These are phyloP conservation scores for Xiphophorus couchianus DNA, from an alignment of 2,113 vertebrate genomes.

Conservation along the genomic window DNA sequence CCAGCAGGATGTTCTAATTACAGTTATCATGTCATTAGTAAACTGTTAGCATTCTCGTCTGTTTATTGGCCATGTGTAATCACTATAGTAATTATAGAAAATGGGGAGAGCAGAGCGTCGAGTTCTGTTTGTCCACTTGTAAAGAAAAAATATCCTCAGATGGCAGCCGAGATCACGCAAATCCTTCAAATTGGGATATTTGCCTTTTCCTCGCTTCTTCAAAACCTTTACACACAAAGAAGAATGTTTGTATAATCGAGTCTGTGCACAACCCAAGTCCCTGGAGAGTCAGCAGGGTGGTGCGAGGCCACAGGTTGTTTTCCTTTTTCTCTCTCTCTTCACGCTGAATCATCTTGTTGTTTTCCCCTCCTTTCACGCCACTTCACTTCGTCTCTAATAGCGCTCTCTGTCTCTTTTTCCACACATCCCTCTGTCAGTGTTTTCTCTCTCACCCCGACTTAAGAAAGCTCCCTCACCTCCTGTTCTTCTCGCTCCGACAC, in stretches of 20 bases:
- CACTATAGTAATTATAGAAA: slow-evolving; percentile 63
- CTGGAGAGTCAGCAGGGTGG: slow-evolving; percentile 42
- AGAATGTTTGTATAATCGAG: slow-evolving; percentile 7
- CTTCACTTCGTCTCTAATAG: slow-evolving; percentile 61
- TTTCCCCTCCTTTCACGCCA: slow-evolving; percentile 54
- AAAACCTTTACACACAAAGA: slow-evolving; percentile 2
- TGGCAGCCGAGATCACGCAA: slow-evolving; percentile 41
- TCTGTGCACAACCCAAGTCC: slow-evolving; percentile 29
- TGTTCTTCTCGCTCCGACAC: slow-evolving; percentile 43
- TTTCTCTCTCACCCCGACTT: slow-evolving; percentile 55
- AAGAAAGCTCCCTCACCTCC: slow-evolving; percentile 55
- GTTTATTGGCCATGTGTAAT: slow-evolving; percentile 67
- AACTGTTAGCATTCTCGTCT: slow-evolving; percentile 66
- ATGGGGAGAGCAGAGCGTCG: slow-evolving; percentile 16
- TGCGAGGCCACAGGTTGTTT: slow-evolving; percentile 70
- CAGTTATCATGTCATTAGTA: slow-evolving; percentile 78
- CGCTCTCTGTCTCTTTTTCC: slow-evolving; percentile 62
- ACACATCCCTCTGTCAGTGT: slow-evolving; percentile 51
- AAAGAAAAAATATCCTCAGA: slow-evolving; percentile 31
- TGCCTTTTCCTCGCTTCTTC: slow-evolving; percentile 22
- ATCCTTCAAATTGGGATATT: slow-evolving; percentile 45
- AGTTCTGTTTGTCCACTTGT: slow-evolving; percentile 13
- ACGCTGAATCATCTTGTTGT: slow-evolving; percentile 70
- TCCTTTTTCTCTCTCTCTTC: slow-evolving; percentile 57
- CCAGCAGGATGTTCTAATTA: slow-evolving; percentile 73